A percentile compares a stretch with the other conserved stretches of the same genome.
phyloP scores from a whole-genome alignment of 2,888 invertebrate species.

The Caenorhabditis sulstoni region DNA sequence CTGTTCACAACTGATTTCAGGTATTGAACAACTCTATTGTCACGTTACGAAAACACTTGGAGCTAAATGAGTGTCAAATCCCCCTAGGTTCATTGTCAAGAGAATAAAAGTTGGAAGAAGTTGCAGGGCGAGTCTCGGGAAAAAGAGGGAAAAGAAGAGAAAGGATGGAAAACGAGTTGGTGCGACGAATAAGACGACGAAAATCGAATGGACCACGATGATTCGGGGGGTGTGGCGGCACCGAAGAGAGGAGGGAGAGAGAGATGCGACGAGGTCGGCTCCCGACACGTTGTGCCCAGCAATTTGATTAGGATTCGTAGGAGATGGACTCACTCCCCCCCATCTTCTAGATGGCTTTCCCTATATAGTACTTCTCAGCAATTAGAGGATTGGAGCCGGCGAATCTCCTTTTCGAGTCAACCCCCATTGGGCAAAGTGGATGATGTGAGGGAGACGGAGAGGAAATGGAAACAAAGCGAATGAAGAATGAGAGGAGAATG shows the following conservation, averaged over 20 bases:
- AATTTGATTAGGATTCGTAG: constrained; percentile 58
- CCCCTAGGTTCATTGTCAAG: too few relatives aligned
- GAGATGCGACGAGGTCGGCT: constrained; percentile 27
- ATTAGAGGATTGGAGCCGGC: constrained; percentile 33
- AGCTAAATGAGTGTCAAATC: too few relatives aligned
- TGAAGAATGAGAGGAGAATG: neutral
- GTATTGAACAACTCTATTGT: too few relatives aligned
- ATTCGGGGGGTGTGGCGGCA: constrained; percentile 21
- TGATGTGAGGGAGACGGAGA: neutral
- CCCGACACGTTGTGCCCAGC: constrained; percentile 27
- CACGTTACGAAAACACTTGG: too few relatives aligned
- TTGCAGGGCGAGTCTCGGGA: constrained; percentile 2
- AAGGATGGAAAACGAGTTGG: constrained; percentile 11
- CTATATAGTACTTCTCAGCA: constrained; percentile 32
- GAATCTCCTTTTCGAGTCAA: neutral
- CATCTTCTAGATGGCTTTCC: constrained; percentile 15
- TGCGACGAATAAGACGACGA: constrained; percentile 35
- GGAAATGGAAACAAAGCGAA: constrained; percentile 14
- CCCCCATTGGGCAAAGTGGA: neutral
- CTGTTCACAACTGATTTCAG: too few relatives aligned
- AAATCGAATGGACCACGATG: constrained; percentile 50
- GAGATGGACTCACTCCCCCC: constrained; percentile 25
- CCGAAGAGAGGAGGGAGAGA: constrained; percentile 8
- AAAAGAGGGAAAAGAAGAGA: constrained; percentile 9
- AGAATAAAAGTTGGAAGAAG: neutral